Percentiles rank a stretch among this genome's conserved stretches.
These are phyloP conservation scores for Gibbula magus DNA, from an alignment of 2,888 invertebrate species.

Conservation along the genomic window DNA sequence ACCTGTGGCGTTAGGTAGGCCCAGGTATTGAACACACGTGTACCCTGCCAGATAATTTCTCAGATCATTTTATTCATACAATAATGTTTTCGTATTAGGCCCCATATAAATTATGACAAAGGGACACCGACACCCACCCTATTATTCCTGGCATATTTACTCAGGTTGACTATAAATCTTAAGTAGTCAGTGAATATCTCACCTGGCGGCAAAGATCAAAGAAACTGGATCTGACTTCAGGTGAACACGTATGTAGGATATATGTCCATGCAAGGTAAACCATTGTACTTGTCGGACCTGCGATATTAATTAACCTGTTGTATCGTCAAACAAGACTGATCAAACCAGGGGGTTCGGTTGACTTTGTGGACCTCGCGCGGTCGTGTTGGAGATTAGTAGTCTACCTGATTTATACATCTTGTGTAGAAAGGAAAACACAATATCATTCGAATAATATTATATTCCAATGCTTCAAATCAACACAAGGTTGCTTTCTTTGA, in stretches of 20 bases:
- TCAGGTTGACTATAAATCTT: neutral
- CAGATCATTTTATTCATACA: neutral
- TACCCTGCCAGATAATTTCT: neutral
- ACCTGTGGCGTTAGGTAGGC: neutral
- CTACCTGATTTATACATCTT: no score
- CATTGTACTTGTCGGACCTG: neutral
- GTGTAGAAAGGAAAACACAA: no score
- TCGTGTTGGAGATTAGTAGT: no score
- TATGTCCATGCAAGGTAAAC: neutral
- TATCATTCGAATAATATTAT: no score
- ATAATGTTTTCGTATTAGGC: neutral
- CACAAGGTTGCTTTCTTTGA: no score
- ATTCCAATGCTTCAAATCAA: no score
- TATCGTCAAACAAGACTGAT: no score
- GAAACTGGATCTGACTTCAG: neutral
- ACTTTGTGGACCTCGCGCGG: no score
- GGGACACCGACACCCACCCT: neutral
- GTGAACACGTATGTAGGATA: neutral
- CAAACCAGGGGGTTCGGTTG: no score
- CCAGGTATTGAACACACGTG: neutral
- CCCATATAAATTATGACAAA: neutral
- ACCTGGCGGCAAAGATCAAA: slow-evolving; percentile 4
- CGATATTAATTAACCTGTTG: neutral
- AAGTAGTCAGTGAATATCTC: neutral
- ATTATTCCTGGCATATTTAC: neutral